phyloP scores from a whole-genome alignment of 2,888 invertebrate species.

The Chaetoderma sp. region DNA sequence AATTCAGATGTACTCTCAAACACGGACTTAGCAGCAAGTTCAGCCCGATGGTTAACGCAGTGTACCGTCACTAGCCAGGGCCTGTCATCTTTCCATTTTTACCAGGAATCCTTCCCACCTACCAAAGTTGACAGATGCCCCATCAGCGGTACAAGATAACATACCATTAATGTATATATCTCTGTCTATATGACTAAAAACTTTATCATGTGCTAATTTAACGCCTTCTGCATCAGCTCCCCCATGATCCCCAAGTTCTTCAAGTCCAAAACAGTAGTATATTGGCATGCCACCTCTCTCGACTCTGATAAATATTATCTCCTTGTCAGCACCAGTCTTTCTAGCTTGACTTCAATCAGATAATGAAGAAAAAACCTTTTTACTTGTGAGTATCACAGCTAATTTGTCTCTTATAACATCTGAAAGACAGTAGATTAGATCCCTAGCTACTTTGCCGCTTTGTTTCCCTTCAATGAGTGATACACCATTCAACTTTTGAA shows the following conservation, averaged over 20 bases:
- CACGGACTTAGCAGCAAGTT: background rate
- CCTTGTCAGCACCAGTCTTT: slow-evolving; percentile 9
- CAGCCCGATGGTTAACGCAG: slow-evolving; percentile 1
- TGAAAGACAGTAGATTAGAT: background rate
- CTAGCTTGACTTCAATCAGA: slow-evolving; percentile 2
- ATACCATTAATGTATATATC: background rate
- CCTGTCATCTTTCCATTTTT: background rate
- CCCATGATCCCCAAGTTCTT: background rate
- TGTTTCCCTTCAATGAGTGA: background rate
- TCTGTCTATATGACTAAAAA: background rate
- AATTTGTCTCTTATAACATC: background rate
- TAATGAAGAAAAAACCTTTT: background rate
- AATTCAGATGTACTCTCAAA: background rate
- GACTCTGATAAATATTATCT: background rate
- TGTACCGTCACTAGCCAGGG: slow-evolving; percentile 1
- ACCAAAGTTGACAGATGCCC: slow-evolving; percentile 1
- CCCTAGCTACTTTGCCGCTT: background rate
- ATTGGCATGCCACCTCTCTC: background rate
- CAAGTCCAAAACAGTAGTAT: background rate
- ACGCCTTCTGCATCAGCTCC: background rate
- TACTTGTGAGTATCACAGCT: background rate
- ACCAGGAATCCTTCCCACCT: background rate
- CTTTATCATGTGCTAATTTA: background rate
- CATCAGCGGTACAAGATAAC: background rate
- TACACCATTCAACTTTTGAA: background rate